Conservation (phyloP, 2,113 vertebrate species). For the western clawed frog (Xenopus tropicalis) region DNA sequence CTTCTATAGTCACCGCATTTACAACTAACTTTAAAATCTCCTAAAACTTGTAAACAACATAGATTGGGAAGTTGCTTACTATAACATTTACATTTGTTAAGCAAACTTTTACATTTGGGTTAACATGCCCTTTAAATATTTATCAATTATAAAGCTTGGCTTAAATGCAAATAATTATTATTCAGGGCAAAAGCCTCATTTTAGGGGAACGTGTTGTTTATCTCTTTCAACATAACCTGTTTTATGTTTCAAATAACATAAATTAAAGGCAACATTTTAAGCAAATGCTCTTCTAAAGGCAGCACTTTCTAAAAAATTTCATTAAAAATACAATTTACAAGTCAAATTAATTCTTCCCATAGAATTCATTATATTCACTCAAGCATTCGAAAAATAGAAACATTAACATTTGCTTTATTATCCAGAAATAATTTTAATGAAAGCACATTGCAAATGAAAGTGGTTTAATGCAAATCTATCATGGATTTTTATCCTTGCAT, state of each 20-base stretch:
- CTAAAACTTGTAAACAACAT: no score
- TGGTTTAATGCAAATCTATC: slow-evolving; percentile 20
- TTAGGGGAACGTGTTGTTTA: not conserved
- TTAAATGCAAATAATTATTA: no score
- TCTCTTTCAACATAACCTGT: not conserved
- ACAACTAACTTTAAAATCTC: no score
- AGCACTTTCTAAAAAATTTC: slow-evolving; percentile 13
- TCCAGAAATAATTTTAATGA: slow-evolving; percentile 56
- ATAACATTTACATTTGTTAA: no score
- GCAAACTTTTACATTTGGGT: no score
- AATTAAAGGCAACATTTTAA: slow-evolving; percentile 18
- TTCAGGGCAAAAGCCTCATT: no score
- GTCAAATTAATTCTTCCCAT: slow-evolving; percentile 51
- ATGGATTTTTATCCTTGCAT: slow-evolving; percentile 9
- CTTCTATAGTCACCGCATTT: no score
- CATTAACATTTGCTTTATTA: slow-evolving; percentile 59
- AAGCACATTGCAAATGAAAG: slow-evolving; percentile 56
- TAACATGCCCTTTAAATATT: no score
- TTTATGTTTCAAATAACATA: slow-evolving; percentile 1
- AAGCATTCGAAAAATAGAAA: slow-evolving; percentile 55
- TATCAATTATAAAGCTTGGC: no score
- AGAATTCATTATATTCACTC: slow-evolving; percentile 53
- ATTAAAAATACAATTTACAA: slow-evolving; percentile 46
- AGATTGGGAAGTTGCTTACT: no score
- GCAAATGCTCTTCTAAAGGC: slow-evolving; percentile 12